Conservation (phyloP, 2,888 invertebrate species). For the Tiphia femorata region DNA sequence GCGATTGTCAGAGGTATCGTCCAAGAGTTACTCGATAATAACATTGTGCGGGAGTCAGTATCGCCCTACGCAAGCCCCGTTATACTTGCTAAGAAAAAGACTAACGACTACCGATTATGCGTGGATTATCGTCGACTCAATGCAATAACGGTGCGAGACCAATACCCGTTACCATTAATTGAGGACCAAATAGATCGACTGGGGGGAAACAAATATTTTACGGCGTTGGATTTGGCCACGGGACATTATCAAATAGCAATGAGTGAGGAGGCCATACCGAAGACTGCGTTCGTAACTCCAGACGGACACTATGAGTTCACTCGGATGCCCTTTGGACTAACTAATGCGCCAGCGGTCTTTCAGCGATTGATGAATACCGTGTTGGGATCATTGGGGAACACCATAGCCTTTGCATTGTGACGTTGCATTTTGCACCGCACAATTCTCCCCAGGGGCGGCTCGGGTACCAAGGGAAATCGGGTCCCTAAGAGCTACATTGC, state of each 20-base stretch:
- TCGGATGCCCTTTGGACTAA: background rate
- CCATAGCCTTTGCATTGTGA: background rate
- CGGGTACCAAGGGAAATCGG: slow-evolving; percentile 24
- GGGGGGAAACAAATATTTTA: background rate
- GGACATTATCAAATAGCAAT: background rate
- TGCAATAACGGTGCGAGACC: slow-evolving; percentile 2
- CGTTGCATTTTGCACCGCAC: background rate
- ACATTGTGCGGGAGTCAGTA: no score
- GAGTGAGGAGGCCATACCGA: background rate
- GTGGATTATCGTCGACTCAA: slow-evolving; percentile 64
- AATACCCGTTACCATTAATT: background rate
- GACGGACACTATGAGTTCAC: background rate
- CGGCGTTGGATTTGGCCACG: background rate
- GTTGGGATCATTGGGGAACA: background rate
- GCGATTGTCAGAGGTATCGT: no score
- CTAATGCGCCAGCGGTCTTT: background rate
- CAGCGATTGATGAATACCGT: background rate
- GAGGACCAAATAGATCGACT: background rate
- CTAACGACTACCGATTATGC: slow-evolving; percentile 53
- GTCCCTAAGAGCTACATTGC: slow-evolving; percentile 42
- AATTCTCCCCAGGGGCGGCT: slow-evolving; percentile 7
- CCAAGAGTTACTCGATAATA: no score
- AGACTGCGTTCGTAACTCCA: background rate
- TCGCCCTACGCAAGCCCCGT: slow-evolving; percentile 26
- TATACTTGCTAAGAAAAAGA: slow-evolving; percentile 23